Base-by-base conservation (phyloP, 2,888 invertebrate species). In the Palloptera scutellata region DNA sequence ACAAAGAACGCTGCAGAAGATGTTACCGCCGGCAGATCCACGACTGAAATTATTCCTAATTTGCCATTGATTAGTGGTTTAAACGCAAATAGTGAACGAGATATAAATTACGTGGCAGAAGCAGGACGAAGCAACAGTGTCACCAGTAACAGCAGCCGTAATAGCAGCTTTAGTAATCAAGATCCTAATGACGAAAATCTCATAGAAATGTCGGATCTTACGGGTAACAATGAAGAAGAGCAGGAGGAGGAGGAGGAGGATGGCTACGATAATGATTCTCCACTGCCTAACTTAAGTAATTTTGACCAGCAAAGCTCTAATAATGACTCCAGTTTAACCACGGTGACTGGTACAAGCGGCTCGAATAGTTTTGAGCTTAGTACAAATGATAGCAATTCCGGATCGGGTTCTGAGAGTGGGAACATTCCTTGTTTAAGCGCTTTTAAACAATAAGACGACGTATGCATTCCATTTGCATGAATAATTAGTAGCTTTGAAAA, bases 241-340 rank as follows among this genome's bases (percentile, higher is more conserved):
- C 17, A 63, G 70, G 19, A 13, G n/a, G 17, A n/a, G 1, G 42
- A 71, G 63, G 62, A 64, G 54, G 9, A 73, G 43, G 72, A 76
- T 43, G 64, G 66, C 63, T 66, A 67, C 11, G 72, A 73, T 8
- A 71, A 76, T 48, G 79, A 78, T 20, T 69, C 74, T 2, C 81
- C 80, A 15, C 71, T 81, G 61, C 83, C 80, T 10, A 81, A 83
- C 71, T 72, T 82, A 51, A 83, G 84, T 65, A 76, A 81, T 52
- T 76, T 81, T 15, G 84, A 84, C 6, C 81, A 79, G 60, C 78
- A 77, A 1, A 80, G 76, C 65, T 82, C 82, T 10, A 81, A 82
- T 68, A 83, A 84, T 66, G 84, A 84, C 70, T 84, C 84, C 13
- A 84, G 84, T 70, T 75, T 84, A 55, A 84, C 84, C 1, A 84